Base-by-base conservation (phyloP, 1,140 invertebrate genomes). In the Meloidogyne hapla region DNA sequence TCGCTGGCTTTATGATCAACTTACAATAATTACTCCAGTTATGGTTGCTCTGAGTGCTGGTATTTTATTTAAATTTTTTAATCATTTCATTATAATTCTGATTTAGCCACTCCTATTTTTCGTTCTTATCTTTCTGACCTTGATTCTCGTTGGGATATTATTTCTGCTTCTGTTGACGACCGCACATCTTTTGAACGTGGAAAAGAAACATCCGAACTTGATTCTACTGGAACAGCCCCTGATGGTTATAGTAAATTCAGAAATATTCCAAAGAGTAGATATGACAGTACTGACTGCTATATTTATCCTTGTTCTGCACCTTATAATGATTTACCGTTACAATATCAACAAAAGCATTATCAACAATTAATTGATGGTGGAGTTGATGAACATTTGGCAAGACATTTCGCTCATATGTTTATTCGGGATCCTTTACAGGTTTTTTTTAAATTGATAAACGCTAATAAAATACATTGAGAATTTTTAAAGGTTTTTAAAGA, bases 211-310 rank as follows among this genome's bases (percentile, higher is more conserved):
- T 56, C 48, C 4, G 18, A 56, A n/a, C 86, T 94, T 26, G 80
- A 88, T 83, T 88, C 88, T 38, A 81, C 90, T 77, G 92, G 83
- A 89, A 92, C 25, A 13, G 45, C 70, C 21, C 61, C 21, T 21
- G 70, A 73, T 28, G 70, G 70, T 4, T 77, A 91, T 78, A 92
- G 87, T 92, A 92, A 89, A 92, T 95, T 89, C 45, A 28, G n/a
- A 91, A 77, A 91, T 65, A 98, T 99, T 79, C 91, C 92, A 73
- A 99, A 99, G 88, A 98, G 95, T 9, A 90, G 97, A 48, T 99
- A 98, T 87, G 96, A 96, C 88, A 96, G 95, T 1, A 96, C 98
- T 65, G 95, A 98, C 88, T 95, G 93, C 2, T 99, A 99, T 88
- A 90, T 99, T 13, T 97, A 94, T 56, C 91, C 92, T 23, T 91